Percentiles rank a stretch among this genome's conserved stretches.
These are phyloP conservation scores for Rhodophaea formosa DNA, from an alignment of 2,888 invertebrate species.

Conservation along the genomic window DNA sequence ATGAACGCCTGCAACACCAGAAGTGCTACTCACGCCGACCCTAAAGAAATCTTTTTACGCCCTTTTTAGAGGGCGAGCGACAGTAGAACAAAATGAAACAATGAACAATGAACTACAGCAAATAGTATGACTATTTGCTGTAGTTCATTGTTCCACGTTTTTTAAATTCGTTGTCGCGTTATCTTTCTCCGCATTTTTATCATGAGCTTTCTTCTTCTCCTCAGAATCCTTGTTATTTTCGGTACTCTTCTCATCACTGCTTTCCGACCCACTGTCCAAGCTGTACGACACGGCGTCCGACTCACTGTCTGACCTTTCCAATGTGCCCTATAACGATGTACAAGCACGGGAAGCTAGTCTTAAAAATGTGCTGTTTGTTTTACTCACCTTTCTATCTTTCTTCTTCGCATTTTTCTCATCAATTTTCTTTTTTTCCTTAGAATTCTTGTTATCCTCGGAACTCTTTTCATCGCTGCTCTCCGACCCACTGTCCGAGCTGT, in stretches of 20 bases:
- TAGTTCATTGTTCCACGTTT: too few relatives aligned
- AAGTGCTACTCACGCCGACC: too few relatives aligned
- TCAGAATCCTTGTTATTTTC: neutral
- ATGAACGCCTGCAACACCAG: too few relatives aligned
- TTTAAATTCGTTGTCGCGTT: too few relatives aligned
- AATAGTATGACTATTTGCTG: too few relatives aligned
- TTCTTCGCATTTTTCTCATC: neutral
- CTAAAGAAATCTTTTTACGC: too few relatives aligned
- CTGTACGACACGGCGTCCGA: slow-evolving; percentile 37
- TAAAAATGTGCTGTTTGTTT: too few relatives aligned
- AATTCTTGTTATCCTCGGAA: neutral
- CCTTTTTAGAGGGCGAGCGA: too few relatives aligned
- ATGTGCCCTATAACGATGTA: too few relatives aligned
- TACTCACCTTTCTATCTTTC: slow-evolving; percentile 3
- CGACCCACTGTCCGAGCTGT: slow-evolving; percentile 23
- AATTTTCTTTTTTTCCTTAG: neutral
- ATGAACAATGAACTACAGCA: too few relatives aligned
- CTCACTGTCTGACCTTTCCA: slow-evolving; percentile 51
- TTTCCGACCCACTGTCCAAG: slow-evolving; percentile 21
- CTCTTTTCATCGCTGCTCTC: neutral
- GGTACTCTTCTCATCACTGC: neutral
- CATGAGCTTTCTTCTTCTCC: neutral
- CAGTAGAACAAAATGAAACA: too few relatives aligned
- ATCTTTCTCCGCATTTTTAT: neutral
- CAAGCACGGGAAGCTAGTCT: too few relatives aligned